These are phyloP conservation scores for Delphinapterus leucas DNA, from an alignment of 2,113 vertebrate genomes.

Conservation along the genomic window DNA sequence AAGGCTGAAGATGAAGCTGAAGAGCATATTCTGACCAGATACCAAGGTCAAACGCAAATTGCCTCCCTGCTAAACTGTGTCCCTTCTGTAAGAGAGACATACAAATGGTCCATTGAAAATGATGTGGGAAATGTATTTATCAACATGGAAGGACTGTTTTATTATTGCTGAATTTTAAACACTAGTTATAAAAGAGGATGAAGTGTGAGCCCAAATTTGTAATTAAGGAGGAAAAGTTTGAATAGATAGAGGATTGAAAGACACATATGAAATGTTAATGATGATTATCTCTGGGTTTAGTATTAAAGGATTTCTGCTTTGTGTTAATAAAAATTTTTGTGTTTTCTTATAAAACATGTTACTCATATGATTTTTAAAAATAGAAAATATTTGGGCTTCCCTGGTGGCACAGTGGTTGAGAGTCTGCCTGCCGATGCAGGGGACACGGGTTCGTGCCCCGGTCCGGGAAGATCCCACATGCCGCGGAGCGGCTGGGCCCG, in stretches of 20 bases:
- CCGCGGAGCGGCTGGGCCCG: too few species aligned
- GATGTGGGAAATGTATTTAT: background rate
- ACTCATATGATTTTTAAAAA: background rate
- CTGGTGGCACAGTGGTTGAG: too few species aligned
- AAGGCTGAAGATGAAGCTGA: background rate
- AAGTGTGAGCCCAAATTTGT: background rate
- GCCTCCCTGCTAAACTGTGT: background rate
- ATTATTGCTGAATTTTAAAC: background rate
- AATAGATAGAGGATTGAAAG: background rate
- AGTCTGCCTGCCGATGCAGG: too few species aligned
- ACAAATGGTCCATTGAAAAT: background rate
- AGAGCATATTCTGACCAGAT: background rate
- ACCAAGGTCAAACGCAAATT: background rate
- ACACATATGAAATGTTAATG: background rate
- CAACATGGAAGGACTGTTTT: background rate
- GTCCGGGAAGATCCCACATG: too few species aligned
- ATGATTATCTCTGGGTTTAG: background rate
- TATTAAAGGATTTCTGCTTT: background rate
- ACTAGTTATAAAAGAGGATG: background rate
- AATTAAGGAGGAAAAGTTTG: background rate
- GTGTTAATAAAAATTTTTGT: background rate
- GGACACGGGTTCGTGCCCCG: too few species aligned
- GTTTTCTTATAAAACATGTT: background rate
- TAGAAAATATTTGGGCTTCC: background rate
- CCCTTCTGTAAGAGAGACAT: background rate